These are phyloP conservation scores for Spea hammondii DNA, from an alignment of 2,797 vertebrate species.

Conservation along the genomic window DNA sequence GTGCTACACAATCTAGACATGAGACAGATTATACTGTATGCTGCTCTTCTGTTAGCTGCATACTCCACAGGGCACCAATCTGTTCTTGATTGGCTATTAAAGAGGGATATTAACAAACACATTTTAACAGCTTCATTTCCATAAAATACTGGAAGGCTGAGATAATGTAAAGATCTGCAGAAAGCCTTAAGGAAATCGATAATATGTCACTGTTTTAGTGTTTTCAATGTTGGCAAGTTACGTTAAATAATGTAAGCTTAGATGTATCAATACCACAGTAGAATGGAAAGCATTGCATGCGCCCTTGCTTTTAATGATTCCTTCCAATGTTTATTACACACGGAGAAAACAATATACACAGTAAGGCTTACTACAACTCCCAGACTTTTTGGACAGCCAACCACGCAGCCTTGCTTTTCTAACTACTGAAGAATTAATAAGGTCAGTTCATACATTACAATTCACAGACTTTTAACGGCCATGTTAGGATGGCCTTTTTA, in stretches of 20 bases:
- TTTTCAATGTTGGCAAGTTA: background rate
- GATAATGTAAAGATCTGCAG: background rate
- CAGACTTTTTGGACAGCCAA: background rate
- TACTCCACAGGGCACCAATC: slow-evolving; percentile 37
- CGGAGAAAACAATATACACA: no score
- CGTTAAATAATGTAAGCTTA: background rate
- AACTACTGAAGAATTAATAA: no score
- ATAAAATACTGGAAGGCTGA: background rate
- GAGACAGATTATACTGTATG: slow-evolving; percentile 35
- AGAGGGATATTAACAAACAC: slow-evolving; percentile 34
- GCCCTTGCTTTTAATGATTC: no score
- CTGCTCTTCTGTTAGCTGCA: slow-evolving; percentile 29
- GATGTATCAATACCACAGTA: background rate
- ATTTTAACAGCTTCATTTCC: slow-evolving; percentile 26
- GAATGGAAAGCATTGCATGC: background rate
- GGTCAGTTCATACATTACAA: no score
- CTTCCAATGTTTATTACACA: no score
- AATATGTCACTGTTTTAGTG: background rate
- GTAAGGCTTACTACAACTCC: background rate
- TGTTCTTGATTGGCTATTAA: slow-evolving; percentile 46
- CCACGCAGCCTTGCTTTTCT: no score
- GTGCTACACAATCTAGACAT: slow-evolving; percentile 36
- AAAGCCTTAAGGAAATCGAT: background rate
- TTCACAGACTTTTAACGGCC: no score
- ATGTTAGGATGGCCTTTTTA: no score